Base-by-base conservation (phyloP, 2,797 vertebrate species). In the Percopsis omiscomaycus region DNA sequence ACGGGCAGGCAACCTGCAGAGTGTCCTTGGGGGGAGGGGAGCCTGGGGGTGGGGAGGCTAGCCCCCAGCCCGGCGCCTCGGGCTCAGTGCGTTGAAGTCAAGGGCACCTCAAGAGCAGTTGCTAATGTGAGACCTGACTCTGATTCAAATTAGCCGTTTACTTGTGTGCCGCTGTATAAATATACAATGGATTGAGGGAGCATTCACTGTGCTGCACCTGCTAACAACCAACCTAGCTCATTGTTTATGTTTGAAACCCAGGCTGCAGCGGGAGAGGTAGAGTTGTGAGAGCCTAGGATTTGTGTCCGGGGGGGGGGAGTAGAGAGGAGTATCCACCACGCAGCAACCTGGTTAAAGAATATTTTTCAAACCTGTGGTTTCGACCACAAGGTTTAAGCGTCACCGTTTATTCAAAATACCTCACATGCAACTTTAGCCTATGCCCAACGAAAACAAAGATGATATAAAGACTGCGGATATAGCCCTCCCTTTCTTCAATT, bases 51-150 rank as follows among this genome's bases (percentile, higher is more conserved):
- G 64, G 72, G 69, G 86, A 82, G 63, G 72, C 58, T 60, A 73
- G 78, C 79, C 70, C 59, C 75, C 82, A 71, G 76, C 77, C 83
- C 77, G 75, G 62, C 5, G 85, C 84, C 86, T 87, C 78, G 0
- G 88, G 84, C 88, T 84, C 74, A 29, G 57, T 73, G 78, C 60
- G 64, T 73, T 81, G 65, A 68, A 85, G 84, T 89, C 87, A 91
- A 92, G 89, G 91, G 80, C 88, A 74, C 67, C 79, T 90, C 83
- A 91, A 91, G 88, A 89, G 74, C 78, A 89, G 61, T 68, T 48
- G 49, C 73, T 76, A 75, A 81, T 77, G 74, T 69, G 61, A 79
- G 76, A 80, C 71, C 71, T 16, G 71, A 71, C 56, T 79, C 65
- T 71, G 77, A 64, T 78, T 82, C 57, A 75, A 84, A 83, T 82